phyloP scores from a whole-genome alignment of 2,113 vertebrate species.

The Delphinus delphis region DNA sequence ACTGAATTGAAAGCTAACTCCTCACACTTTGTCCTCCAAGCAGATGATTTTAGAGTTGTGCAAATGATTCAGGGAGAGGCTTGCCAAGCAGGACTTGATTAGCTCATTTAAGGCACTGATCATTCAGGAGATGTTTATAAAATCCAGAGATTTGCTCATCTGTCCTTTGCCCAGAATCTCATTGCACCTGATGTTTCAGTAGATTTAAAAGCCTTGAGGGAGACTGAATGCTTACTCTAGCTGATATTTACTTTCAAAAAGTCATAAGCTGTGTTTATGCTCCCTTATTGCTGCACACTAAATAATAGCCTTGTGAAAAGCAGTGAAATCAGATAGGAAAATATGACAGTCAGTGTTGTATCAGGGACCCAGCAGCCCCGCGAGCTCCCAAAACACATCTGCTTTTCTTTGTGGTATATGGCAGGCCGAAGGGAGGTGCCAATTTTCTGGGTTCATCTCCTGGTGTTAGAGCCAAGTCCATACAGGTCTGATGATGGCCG shows the following conservation, averaged over 20 bases:
- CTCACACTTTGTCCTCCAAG: neutral
- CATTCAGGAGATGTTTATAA: neutral
- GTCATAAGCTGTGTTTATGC: conserved; percentile 66
- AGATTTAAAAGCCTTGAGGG: conserved; percentile 69
- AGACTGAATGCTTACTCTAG: conserved; percentile 69
- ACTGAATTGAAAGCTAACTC: neutral
- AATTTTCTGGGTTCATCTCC: neutral
- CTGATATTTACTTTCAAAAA: conserved; percentile 76
- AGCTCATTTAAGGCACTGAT: neutral
- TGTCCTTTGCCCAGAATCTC: conserved; percentile 60
- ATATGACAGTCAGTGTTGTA: conserved; percentile 53
- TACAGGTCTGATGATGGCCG: neutral
- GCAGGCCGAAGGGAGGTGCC: neutral
- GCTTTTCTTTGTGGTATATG: neutral
- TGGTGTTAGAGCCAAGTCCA: neutral
- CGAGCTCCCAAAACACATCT: conserved; percentile 14
- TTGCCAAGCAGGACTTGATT: neutral
- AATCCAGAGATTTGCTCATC: conserved; percentile 45
- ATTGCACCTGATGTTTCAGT: conserved; percentile 73
- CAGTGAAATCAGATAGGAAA: conserved; percentile 69
- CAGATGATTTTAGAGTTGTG: neutral
- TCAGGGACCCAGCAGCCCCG: neutral
- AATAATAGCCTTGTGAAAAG: conserved; percentile 57
- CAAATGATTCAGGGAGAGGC: neutral
- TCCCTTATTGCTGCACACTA: conserved; percentile 52